Evolutionary conservation across 2,888 invertebrate species (phyloP).

Genomic region (Eulithis testata): DNA sequence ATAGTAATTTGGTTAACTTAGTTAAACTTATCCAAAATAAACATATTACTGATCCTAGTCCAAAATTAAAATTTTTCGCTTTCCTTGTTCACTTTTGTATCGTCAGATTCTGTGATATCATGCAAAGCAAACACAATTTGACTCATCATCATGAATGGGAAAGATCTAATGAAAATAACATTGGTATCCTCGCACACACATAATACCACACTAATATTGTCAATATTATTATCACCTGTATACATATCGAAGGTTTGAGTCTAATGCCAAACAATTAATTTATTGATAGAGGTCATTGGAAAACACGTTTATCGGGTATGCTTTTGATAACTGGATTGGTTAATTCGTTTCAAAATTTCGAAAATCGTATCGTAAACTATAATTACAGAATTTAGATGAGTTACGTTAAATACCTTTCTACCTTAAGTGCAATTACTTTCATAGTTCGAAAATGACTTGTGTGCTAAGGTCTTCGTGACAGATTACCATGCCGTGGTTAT

Average conservation of each 20-base stretch:
- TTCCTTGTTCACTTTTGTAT: neutral
- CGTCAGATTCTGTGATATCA: slow-evolving; percentile 38
- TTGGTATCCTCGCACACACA: slow-evolving; percentile 41
- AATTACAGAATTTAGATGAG: slow-evolving; percentile 1
- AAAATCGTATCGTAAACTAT: slow-evolving; percentile 14
- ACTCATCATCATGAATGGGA: slow-evolving; percentile 51
- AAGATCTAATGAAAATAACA: slow-evolving; percentile 50
- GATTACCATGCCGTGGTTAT: too few relatives aligned
- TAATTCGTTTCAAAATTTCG: slow-evolving; percentile 25
- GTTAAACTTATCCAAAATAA: slow-evolving; percentile 1
- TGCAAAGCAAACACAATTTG: slow-evolving; percentile 53
- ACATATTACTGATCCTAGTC: slow-evolving; percentile 8
- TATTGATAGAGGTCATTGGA: slow-evolving; percentile 37
- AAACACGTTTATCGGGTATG: slow-evolving; percentile 34
- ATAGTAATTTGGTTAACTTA: slow-evolving; percentile 68
- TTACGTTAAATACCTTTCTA: neutral
- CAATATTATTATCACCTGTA: slow-evolving; percentile 57
- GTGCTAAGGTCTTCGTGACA: neutral
- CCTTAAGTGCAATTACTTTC: neutral
- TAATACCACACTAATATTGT: slow-evolving; percentile 46
- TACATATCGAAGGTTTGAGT: slow-evolving; percentile 43
- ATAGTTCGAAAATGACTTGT: neutral
- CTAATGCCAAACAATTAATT: slow-evolving; percentile 40
- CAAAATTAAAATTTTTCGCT: slow-evolving; percentile 14
- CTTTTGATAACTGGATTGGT: slow-evolving; percentile 25